Percentiles rank a stretch among this genome's conserved stretches.
Conservation (phyloP, 1,140 invertebrate genomes). For the Drosophila pachea region DNA sequence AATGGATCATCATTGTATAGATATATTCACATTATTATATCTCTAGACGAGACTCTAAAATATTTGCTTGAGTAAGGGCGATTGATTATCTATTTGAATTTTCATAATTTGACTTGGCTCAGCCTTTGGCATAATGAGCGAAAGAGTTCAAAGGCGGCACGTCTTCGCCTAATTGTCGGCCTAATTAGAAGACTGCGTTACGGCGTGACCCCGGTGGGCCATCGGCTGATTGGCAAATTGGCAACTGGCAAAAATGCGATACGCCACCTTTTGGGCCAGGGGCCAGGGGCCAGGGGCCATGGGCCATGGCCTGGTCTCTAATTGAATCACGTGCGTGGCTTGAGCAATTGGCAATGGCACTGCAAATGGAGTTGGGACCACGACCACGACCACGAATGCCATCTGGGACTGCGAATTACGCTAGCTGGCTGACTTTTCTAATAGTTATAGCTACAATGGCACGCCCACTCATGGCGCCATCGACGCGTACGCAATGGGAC, state of each 20-base stretch:
- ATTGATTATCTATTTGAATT: no score
- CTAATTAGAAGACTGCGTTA: conserved; percentile 65
- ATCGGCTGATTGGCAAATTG: conserved; percentile 61
- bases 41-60: no score
- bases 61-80: no score
- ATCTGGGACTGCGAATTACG: conserved; percentile 23
- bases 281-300: no score
- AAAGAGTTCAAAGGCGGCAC: conserved; percentile 56
- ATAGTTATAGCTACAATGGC: conserved; percentile 36
- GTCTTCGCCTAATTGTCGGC: conserved; percentile 65
- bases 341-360: conserved; percentile 37
- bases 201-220: conserved; percentile 49
- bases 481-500: conserved; percentile 52
- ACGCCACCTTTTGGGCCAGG: conserved; percentile 6
- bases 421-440: conserved; percentile 30
- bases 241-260: conserved; percentile 30
- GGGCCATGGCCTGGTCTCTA: conserved; percentile 37
- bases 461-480: conserved; percentile 55
- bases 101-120: no score
- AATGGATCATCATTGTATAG: no score
- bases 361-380: conserved; percentile 37
- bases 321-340: conserved; percentile 69
- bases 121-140: not conserved
- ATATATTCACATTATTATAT: not conserved
- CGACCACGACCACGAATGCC: conserved; percentile 19